Percentiles rank a stretch among this genome's conserved stretches.
Evolutionary conservation across 2,797 vertebrate species (phyloP).

Genomic region (Naso thynnoides): DNA sequence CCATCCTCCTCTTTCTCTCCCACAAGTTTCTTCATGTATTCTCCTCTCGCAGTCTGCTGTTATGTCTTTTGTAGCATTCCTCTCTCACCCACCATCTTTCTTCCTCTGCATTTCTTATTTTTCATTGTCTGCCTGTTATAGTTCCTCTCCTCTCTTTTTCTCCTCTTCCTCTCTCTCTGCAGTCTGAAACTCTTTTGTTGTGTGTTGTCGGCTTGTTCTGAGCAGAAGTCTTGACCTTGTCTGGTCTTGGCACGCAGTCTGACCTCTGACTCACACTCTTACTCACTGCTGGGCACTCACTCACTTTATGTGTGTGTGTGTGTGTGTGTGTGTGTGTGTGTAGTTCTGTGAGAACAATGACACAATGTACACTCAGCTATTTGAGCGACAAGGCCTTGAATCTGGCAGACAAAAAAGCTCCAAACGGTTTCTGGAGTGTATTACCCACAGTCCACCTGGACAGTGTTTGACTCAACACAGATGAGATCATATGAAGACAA

Average conservation of each 20-base stretch:
- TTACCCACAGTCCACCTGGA: constrained; percentile 32
- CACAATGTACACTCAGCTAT: constrained; percentile 52
- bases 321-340: constrained; percentile 9
- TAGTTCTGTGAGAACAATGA: constrained; percentile 37
- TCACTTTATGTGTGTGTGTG: constrained; percentile 26
- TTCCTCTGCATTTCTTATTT: constrained; percentile 5
- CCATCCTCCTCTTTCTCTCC: background rate
- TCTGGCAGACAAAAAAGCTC: constrained; percentile 35
- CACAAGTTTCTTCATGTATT: constrained; percentile 19
- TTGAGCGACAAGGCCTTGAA: constrained; percentile 44
- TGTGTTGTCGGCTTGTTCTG: constrained; percentile 47
- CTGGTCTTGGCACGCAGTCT: constrained; percentile 59
- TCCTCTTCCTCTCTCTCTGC: constrained; percentile 10
- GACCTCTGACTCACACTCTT: constrained; percentile 73
- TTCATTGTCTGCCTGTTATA: constrained; percentile 16
- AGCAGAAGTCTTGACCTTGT: constrained; percentile 70
- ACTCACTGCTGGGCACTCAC: constrained; percentile 62
- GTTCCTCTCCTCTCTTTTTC: background rate
- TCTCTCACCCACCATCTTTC: constrained; percentile 38
- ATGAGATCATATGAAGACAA: background rate
- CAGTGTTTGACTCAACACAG: constrained; percentile 3
- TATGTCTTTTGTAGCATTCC: constrained; percentile 18
- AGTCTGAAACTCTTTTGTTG: constrained; percentile 61
- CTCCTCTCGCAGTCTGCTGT: background rate
- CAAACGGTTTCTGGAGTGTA: constrained; percentile 9